phyloP scores from a whole-genome alignment of 2,113 vertebrate genomes.

The Pontoporia blainvillei region DNA sequence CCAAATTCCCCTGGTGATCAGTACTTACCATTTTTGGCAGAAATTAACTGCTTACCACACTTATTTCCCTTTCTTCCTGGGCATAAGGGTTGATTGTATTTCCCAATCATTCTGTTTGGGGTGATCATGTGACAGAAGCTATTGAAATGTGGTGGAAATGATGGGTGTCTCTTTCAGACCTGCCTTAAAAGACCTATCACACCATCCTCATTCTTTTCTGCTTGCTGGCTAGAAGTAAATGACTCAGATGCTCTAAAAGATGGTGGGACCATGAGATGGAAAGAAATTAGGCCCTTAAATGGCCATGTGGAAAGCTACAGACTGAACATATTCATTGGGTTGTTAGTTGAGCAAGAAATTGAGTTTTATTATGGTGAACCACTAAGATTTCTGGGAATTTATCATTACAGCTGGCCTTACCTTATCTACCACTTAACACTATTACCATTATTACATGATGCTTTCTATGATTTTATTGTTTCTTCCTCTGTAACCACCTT shows the following conservation, averaged over 20 bases:
- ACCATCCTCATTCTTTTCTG: neutral
- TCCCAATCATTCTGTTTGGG: neutral
- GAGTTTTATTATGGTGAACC: neutral
- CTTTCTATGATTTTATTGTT: neutral
- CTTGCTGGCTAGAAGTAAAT: neutral
- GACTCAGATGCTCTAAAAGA: neutral
- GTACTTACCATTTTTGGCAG: neutral
- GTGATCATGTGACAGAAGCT: neutral
- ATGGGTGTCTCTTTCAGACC: neutral
- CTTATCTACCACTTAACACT: neutral
- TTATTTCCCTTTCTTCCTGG: neutral
- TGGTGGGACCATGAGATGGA: neutral
- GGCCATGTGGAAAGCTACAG: neutral
- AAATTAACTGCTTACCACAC: neutral
- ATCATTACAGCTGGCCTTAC: neutral
- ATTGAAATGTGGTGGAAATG: neutral
- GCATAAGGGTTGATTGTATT: neutral
- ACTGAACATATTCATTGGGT: neutral
- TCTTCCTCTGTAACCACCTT: neutral
- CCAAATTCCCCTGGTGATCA: neutral
- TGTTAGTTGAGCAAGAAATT: neutral
- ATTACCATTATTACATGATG: neutral
- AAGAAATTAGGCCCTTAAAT: neutral
- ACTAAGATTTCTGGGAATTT: neutral
- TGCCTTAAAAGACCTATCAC: neutral